These are phyloP conservation scores for Ennomos erosarius DNA, from an alignment of 2,888 invertebrate genomes.

Conservation along the genomic window DNA sequence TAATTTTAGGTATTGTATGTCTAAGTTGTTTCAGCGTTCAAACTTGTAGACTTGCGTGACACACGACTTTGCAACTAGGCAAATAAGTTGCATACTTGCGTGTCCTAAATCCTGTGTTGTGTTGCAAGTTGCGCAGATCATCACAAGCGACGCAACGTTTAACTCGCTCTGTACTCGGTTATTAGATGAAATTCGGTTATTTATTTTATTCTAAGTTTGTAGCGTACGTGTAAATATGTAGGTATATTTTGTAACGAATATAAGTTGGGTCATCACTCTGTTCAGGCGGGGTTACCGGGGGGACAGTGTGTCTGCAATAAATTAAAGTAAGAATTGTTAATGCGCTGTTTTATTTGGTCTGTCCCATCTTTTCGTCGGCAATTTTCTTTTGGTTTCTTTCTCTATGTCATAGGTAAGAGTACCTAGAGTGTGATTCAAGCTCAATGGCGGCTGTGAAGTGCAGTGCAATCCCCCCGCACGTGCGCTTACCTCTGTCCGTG, in stretches of 20 bases:
- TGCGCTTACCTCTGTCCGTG: no score
- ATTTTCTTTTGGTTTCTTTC: no score
- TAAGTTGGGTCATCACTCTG: conserved; percentile 74
- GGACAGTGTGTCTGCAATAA: conserved; percentile 83
- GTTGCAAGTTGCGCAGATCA: conserved; percentile 1
- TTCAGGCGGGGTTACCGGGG: conserved; percentile 78
- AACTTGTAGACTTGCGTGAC: conserved; percentile 3
- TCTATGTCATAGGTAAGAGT: no score
- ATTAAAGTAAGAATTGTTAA: conserved; percentile 70
- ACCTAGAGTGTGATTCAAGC: no score
- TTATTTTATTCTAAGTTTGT: conserved; percentile 66
- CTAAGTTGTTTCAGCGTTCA: conserved; percentile 8
- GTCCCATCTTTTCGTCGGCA: no score
- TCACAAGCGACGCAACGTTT: conserved; percentile 29
- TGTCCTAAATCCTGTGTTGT: no score
- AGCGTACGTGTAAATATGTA: conserved; percentile 69
- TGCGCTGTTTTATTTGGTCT: conserved; percentile 49
- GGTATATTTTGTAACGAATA: conserved; percentile 63
- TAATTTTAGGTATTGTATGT: neutral
- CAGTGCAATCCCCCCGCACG: no score
- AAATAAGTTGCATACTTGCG: no score
- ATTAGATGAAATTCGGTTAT: conserved; percentile 76
- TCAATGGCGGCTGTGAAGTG: no score
- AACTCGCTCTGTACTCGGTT: conserved; percentile 63
- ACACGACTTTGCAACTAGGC: no score